A percentile compares a stretch with the other conserved stretches of the same genome.
Evolutionary conservation across 1,140 invertebrate species (phyloP).

Genomic region (Holcopasites calliopsidis): DNA sequence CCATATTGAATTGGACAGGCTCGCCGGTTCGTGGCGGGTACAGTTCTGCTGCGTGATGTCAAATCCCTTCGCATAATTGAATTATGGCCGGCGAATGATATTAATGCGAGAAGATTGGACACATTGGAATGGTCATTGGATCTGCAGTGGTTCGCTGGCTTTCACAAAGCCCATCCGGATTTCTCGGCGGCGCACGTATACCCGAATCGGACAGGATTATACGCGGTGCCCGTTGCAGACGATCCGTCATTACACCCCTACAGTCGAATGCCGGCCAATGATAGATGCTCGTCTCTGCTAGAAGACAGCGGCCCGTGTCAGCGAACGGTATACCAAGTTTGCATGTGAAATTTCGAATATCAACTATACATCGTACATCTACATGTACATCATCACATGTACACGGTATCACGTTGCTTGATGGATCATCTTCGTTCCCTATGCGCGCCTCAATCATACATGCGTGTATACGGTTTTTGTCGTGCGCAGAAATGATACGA

Average conservation of each 20-base stretch:
- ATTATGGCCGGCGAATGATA: slow-evolving; percentile 71
- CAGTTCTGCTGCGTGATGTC: slow-evolving; percentile 44
- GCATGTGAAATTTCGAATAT: slow-evolving; percentile 24
- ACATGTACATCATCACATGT: no score
- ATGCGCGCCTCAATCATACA: no score
- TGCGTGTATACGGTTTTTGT: no score
- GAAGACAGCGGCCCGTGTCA: slow-evolving; percentile 44
- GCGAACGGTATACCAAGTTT: slow-evolving; percentile 35
- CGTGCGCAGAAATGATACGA: no score
- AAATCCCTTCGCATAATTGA: slow-evolving; percentile 67
- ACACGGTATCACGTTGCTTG: background rate
- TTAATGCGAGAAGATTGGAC: slow-evolving; percentile 69
- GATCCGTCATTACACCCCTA: slow-evolving; percentile 58
- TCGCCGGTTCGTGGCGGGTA: slow-evolving; percentile 60
- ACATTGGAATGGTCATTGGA: slow-evolving; percentile 56
- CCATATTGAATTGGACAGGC: slow-evolving; percentile 62
- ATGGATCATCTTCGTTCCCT: background rate
- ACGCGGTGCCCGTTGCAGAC: slow-evolving; percentile 32
- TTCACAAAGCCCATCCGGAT: slow-evolving; percentile 60
- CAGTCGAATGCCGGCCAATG: slow-evolving; percentile 30
- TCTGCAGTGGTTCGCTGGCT: slow-evolving; percentile 19
- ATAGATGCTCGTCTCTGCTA: slow-evolving; percentile 37
- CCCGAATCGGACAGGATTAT: no score
- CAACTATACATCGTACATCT: background rate
- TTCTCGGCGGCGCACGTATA: no score